phyloP scores from a whole-genome alignment of 2,888 invertebrate genomes.

The Caenorhabditis zanzibari region DNA sequence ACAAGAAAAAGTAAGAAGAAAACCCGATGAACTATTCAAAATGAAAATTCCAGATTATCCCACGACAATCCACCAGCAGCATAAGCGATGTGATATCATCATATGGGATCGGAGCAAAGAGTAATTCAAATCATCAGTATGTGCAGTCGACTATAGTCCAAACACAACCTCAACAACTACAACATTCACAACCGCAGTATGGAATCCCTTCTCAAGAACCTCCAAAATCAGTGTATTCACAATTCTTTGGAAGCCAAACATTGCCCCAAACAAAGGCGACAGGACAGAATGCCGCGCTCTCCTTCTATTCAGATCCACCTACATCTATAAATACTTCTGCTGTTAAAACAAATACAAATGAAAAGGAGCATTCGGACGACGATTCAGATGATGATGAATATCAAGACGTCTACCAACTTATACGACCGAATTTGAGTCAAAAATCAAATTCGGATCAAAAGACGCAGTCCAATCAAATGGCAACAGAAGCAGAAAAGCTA shows the following conservation, averaged over 20 bases:
- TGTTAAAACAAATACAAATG: neutral
- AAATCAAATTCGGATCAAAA: neutral
- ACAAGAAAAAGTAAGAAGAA: neutral
- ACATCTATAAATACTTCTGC: conserved; percentile 11
- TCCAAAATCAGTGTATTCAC: conserved; percentile 33
- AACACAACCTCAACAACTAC: conserved; percentile 3
- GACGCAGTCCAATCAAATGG: too few species aligned
- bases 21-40: neutral
- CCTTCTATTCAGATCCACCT: conserved; percentile 31
- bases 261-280: neutral
- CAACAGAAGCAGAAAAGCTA: conserved; percentile 28
- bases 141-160: neutral
- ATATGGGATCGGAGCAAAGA: conserved; percentile 3
- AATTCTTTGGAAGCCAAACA: conserved; percentile 2
- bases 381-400: conserved; percentile 28
- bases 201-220: conserved; percentile 23
- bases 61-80: neutral
- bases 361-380: neutral
- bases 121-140: neutral
- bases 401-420: conserved; percentile 3
- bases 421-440: neutral
- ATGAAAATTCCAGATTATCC: neutral
- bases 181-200: conserved; percentile 18
- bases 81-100: conserved; percentile 8
- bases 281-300: neutral